phyloP scores from a whole-genome alignment of 2,797 vertebrate species.

The Pseudocheirus occidentalis region DNA sequence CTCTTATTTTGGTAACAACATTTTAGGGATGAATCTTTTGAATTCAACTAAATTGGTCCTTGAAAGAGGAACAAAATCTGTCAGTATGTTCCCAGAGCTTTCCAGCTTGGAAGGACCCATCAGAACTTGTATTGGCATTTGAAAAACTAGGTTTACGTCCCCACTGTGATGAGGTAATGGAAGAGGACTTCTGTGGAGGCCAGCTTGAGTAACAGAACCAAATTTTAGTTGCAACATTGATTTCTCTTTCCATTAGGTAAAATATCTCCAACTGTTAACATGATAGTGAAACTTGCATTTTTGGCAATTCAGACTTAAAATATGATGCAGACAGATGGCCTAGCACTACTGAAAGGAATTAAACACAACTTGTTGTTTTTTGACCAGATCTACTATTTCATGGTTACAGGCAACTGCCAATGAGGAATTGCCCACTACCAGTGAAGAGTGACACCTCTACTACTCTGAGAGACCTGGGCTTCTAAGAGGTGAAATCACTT shows the following conservation, averaged over 20 bases:
- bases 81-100: too few relatives aligned
- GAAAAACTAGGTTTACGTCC: background rate
- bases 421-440: too few relatives aligned
- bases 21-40: too few relatives aligned
- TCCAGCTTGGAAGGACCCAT: background rate
- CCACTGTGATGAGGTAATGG: background rate
- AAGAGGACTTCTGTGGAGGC: background rate
- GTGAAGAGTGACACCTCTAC: background rate
- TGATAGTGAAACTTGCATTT: slow-evolving; percentile 32
- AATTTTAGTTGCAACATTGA: slow-evolving; percentile 19
- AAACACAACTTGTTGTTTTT: background rate
- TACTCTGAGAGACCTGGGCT: background rate
- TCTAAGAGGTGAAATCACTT: background rate
- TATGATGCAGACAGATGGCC: slow-evolving; percentile 54
- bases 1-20: too few relatives aligned
- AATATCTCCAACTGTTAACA: slow-evolving; percentile 13
- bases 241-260: slow-evolving; percentile 8
- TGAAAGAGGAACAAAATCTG: too few relatives aligned
- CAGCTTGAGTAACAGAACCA: background rate
- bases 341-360: slow-evolving; percentile 54
- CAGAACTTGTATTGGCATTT: background rate
- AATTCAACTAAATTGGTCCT: too few relatives aligned
- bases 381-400: too few relatives aligned
- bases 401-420: too few relatives aligned
- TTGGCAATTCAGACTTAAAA: background rate